Evolutionary conservation across 2,797 vertebrate species (phyloP).

Genomic region (Cynodonichthys magdalenae): DNA sequence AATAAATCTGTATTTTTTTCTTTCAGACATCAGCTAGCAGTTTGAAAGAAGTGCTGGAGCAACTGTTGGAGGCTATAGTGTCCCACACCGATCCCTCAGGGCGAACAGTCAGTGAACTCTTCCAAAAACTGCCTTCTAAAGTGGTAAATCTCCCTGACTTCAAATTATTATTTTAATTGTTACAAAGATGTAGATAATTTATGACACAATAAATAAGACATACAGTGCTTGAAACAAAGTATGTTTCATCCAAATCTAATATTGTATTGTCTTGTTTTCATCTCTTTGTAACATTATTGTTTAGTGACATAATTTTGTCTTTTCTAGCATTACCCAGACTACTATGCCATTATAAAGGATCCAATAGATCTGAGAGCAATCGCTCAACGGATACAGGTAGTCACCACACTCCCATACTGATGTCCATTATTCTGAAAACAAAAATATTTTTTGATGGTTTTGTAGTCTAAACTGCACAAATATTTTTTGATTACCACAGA

Average conservation of each 20-base stretch:
- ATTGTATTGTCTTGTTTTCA: not conserved
- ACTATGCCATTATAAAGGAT: constrained; percentile 99
- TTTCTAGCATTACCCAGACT: constrained; percentile 97
- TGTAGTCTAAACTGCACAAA: constrained; percentile 1
- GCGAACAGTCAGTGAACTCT: constrained; percentile 92
- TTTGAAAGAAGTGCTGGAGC: constrained; percentile 94
- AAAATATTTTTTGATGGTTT: not conserved
- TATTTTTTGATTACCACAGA: constrained; percentile 75
- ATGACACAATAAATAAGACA: not conserved
- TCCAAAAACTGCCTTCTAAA: constrained; percentile 99
- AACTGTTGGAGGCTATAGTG: constrained; percentile 93
- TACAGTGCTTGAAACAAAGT: not conserved
- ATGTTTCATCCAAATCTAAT: not conserved
- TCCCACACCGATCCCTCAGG: constrained; percentile 91
- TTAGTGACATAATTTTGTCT: constrained; percentile 32
- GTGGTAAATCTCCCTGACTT: constrained; percentile 82
- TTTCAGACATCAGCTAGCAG: constrained; percentile 86
- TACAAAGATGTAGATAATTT: not conserved
- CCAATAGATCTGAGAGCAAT: constrained; percentile 97
- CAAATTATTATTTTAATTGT: not conserved
- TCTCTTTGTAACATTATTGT: not conserved
- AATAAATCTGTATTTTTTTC: constrained; percentile 6
- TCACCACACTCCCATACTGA: not conserved
- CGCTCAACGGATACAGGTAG: constrained; percentile 97
- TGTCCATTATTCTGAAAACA: not conserved